Evolutionary conservation across 2,888 invertebrate species (phyloP), one percentile per base, ranked within the genome.

Genomic region (Oxycera nigricornis): DNA sequence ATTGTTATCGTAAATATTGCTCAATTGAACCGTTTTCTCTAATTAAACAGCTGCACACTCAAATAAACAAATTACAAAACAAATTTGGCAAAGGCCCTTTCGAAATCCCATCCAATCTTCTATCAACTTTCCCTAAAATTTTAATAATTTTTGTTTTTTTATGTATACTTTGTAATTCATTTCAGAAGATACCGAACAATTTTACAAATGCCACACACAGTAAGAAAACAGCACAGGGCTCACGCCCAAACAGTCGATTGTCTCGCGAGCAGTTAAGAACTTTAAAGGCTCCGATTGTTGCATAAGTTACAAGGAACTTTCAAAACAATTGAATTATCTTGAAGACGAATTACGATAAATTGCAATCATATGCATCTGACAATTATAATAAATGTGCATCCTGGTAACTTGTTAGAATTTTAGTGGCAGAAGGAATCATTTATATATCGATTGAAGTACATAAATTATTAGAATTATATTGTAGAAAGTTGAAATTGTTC

Each of bases 371-470:
- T 57, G n/a, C n/a, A 22, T 24, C 6, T 55, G 22, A 6, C 9
- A 6, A 20, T 9, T 4, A 55, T 20, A 24, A 2, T 20, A 22
- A 65, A 62, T 67, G 46, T 50, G 52, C 61, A 52, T 87, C 79
- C 77, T 90, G 90, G 76, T 83, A 84, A 55, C 88, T 89, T 61
- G 79, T 94, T 77, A 91, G 92, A 11, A 92, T 91, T 79, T 86
- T 94, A 76, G 88, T 90, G 46, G 88, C 88, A 24, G 94, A 94
- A 83, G 94, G 94, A 0, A 93, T 93, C 79, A 90, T 93, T 76
- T 95, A 93, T 82, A 91, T 93, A 0, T 94, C 94, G 0, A 89
- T 91, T 77, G 93, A 94, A 85, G 87, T 62, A 90, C 90, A 1
- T 65, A 39, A 65, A 22, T n/a, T 88, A 90, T 80, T 41, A 1